Conservation (phyloP, 2,113 vertebrate genomes). For the Hyperoodon ampullatus region DNA sequence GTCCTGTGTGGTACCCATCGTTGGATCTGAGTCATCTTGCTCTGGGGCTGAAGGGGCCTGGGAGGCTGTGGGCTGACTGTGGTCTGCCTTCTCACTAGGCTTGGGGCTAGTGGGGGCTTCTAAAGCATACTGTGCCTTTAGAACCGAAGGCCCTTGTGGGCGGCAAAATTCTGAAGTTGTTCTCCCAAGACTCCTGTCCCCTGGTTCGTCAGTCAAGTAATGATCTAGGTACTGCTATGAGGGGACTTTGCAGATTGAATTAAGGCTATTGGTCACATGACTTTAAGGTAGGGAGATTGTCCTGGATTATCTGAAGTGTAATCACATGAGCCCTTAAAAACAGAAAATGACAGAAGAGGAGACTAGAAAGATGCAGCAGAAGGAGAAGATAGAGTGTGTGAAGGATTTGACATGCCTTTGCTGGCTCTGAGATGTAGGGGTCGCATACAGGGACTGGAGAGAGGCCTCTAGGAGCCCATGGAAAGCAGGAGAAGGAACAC, state of each 20-base stretch:
- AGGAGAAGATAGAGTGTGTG: background rate
- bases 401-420: rapidly evolving
- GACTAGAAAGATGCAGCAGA: too few species aligned
- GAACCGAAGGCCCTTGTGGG: background rate
- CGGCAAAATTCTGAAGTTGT: background rate
- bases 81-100: background rate
- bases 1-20: too few species aligned
- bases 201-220: background rate
- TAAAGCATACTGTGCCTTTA: background rate
- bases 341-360: background rate
- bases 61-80: background rate
- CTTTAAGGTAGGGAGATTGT: background rate
- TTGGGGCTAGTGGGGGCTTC: background rate
- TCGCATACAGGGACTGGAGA: rapidly evolving
- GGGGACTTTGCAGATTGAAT: background rate
- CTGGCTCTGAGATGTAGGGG: background rate
- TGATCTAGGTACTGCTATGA: background rate
- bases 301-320: background rate
- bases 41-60: background rate
- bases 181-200: background rate
- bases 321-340: background rate
- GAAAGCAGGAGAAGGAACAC: background rate
- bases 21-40: background rate
- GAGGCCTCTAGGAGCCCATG: background rate
- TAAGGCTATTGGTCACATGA: background rate